Percentiles rank a stretch among this genome's conserved stretches.
Conservation (phyloP, 2,113 vertebrate species). For the Odocoileus hemionus region DNA sequence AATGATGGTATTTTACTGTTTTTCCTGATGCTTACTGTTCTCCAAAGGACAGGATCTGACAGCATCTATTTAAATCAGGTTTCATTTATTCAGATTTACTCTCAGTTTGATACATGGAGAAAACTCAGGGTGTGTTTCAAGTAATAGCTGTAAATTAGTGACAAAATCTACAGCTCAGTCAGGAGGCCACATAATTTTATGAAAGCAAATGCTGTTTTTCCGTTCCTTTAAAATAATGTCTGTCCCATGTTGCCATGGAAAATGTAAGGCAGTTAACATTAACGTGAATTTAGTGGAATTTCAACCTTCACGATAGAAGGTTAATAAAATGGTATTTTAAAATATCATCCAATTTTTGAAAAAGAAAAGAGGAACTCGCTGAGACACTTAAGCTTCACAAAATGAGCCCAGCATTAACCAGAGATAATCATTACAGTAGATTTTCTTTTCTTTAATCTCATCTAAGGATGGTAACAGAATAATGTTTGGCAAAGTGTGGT, state of each 20-base stretch:
- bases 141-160: conserved; percentile 24
- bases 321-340: not conserved
- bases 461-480: not conserved
- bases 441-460: not conserved
- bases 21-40: not conserved
- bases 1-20: not conserved
- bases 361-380: not conserved
- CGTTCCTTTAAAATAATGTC: not conserved
- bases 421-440: not conserved
- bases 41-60: not conserved
- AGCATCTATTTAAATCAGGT: not conserved
- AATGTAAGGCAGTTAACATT: not conserved
- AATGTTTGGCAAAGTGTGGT: not conserved
- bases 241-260: not conserved
- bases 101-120: not conserved
- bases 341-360: not conserved
- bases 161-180: not conserved
- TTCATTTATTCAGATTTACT: conserved; percentile 1
- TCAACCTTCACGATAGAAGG: not conserved
- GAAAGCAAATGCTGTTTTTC: not conserved
- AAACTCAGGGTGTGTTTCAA: not conserved
- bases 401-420: not conserved
- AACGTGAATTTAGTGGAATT: not conserved
- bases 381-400: not conserved
- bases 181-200: not conserved